Conservation (phyloP, 1,140 invertebrate genomes). For the Heliconius congener region DNA sequence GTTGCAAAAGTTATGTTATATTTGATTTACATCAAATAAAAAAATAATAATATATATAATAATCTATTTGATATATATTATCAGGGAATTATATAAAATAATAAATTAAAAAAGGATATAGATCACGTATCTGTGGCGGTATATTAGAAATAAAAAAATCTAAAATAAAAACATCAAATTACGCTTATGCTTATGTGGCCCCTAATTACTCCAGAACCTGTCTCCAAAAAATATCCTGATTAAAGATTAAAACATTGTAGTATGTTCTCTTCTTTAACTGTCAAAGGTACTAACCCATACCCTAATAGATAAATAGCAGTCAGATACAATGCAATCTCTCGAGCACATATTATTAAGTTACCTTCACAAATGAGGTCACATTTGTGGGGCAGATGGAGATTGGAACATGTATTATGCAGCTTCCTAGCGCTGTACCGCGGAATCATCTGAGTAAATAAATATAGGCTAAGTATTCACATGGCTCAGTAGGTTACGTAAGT, state of each 20-base stretch:
- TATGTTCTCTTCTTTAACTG: neutral
- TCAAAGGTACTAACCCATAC: neutral
- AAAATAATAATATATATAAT: too few species aligned
- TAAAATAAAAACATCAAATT: neutral
- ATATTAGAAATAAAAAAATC: too few species aligned
- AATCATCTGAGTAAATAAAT: constrained; percentile 25
- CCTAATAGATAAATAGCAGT: neutral
- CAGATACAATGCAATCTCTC: neutral
- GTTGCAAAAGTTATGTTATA: neutral
- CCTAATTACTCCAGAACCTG: neutral
- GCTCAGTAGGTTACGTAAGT: neutral
- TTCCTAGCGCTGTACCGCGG: constrained; percentile 18
- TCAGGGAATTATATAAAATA: too few species aligned
- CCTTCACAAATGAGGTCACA: constrained; percentile 31
- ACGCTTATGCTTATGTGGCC: neutral
- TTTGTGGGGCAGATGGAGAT: constrained; percentile 34
- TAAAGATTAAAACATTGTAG: neutral
- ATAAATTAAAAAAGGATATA: too few species aligned
- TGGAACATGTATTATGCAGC: constrained; percentile 39
- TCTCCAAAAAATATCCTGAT: neutral
- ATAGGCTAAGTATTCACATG: neutral
- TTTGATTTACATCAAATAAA: too few species aligned
- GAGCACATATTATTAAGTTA: constrained; percentile 8
- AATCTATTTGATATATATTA: too few species aligned
- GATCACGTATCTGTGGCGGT: too few species aligned